Percentiles rank a stretch among this genome's conserved stretches.
These are phyloP conservation scores for Cryptocephalus primarius DNA, from an alignment of 2,888 invertebrate genomes.

Conservation along the genomic window DNA sequence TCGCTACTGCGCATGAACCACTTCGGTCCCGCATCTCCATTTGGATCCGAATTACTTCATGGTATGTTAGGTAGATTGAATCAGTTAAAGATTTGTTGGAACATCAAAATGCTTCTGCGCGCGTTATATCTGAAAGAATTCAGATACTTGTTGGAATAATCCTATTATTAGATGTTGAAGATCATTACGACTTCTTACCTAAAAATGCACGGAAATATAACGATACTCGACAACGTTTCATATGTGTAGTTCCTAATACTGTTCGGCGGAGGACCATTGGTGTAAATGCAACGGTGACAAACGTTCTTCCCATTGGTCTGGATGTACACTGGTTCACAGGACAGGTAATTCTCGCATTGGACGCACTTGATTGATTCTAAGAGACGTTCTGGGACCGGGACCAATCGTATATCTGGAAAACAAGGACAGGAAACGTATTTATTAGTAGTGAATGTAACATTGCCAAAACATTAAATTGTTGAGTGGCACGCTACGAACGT, in stretches of 20 bases:
- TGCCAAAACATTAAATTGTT: too few species aligned
- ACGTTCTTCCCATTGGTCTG: constrained; percentile 25
- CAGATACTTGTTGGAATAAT: neutral
- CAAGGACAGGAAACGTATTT: too few species aligned
- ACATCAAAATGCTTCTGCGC: too few species aligned
- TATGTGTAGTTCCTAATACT: constrained; percentile 24
- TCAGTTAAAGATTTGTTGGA: too few species aligned
- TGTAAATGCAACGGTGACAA: constrained; percentile 29
- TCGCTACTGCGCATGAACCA: too few species aligned
- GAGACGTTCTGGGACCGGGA: constrained; percentile 23
- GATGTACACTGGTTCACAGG: constrained; percentile 27
- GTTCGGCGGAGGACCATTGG: constrained; percentile 22
- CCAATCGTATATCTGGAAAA: constrained; percentile 23
- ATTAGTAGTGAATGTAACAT: too few species aligned
- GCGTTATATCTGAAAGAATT: too few species aligned
- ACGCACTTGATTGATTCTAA: constrained; percentile 26
- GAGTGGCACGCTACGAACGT: too few species aligned
- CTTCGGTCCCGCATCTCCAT: too few species aligned
- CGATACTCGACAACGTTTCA: constrained; percentile 24
- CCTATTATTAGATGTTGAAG: constrained; percentile 19
- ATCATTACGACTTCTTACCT: neutral
- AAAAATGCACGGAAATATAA: constrained; percentile 30
- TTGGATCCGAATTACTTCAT: too few species aligned
- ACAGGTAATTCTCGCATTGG: constrained; percentile 29
- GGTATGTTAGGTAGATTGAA: too few species aligned